A percentile compares a stretch with the other conserved stretches of the same genome.
Conservation (phyloP, 2,113 vertebrate species). For the Ochotona princeps region DNA sequence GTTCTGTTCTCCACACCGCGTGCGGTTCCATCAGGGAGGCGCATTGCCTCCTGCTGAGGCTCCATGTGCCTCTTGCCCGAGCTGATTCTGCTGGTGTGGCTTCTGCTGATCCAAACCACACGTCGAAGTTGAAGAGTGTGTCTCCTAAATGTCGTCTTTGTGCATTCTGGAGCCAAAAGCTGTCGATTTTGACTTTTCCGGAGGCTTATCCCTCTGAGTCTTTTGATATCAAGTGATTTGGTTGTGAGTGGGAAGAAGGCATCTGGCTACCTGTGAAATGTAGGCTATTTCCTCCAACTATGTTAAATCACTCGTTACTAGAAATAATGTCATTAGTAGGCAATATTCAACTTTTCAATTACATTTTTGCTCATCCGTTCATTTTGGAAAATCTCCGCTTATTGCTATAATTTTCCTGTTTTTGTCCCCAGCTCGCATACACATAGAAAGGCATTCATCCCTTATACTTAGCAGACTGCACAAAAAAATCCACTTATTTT, state of each 20-base stretch:
- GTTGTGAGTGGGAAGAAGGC: background rate
- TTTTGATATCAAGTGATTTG: background rate
- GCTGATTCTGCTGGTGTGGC: no score
- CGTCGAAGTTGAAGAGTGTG: fast-evolving
- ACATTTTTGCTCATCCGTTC: background rate
- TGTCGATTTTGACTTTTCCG: background rate
- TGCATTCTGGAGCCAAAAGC: background rate
- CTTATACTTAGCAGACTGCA: background rate
- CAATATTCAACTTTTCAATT: background rate
- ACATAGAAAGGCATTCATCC: background rate
- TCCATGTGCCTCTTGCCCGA: fast-evolving
- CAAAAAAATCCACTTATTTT: background rate
- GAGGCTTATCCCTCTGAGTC: background rate
- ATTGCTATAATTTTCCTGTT: background rate
- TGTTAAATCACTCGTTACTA: background rate
- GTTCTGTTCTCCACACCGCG: background rate
- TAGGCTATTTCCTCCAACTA: background rate
- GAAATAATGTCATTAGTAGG: background rate
- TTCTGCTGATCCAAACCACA: background rate
- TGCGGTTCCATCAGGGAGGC: background rate
- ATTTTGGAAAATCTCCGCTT: background rate
- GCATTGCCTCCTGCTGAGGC: fast-evolving
- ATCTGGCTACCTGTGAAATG: background rate
- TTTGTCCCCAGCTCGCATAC: background rate
- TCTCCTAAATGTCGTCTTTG: background rate